Percentiles rank a stretch among this genome's conserved stretches.
Evolutionary conservation across 2,797 vertebrate genomes (phyloP).

Genomic region (Anniella stebbinsi): DNA sequence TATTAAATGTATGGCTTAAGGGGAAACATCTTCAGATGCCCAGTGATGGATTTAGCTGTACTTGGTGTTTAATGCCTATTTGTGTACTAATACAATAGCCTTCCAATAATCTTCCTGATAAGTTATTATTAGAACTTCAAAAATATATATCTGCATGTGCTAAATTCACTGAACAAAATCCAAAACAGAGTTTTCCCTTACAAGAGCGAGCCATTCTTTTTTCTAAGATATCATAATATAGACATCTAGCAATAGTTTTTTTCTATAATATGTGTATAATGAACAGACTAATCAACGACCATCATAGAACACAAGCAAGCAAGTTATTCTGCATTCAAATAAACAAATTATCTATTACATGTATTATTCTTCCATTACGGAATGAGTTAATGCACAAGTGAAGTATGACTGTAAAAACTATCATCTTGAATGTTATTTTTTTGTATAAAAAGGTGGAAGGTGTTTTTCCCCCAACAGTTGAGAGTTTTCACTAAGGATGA

Average conservation of each 20-base stretch:
- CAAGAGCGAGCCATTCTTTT: neutral
- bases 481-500: constrained; percentile 5
- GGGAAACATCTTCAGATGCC: neutral
- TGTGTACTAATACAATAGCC: neutral
- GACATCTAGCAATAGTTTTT: neutral
- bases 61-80: neutral
- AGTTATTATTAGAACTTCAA: too few species aligned
- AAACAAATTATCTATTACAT: neutral
- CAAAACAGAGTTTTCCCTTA: neutral
- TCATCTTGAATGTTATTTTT: neutral
- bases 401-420: neutral
- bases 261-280: neutral
- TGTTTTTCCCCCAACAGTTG: neutral
- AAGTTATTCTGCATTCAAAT: neutral
- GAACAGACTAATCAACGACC: neutral
- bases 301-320: neutral
- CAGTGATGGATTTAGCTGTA: neutral
- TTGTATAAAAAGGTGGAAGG: neutral
- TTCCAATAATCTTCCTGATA: too few species aligned
- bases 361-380: too few species aligned
- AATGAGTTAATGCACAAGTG: neutral
- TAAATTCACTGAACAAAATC: neutral
- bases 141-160: too few species aligned
- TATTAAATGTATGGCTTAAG: neutral
- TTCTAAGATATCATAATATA: neutral